phyloP scores from a whole-genome alignment of 2,113 vertebrate genomes.

The Arenaria interpres region DNA sequence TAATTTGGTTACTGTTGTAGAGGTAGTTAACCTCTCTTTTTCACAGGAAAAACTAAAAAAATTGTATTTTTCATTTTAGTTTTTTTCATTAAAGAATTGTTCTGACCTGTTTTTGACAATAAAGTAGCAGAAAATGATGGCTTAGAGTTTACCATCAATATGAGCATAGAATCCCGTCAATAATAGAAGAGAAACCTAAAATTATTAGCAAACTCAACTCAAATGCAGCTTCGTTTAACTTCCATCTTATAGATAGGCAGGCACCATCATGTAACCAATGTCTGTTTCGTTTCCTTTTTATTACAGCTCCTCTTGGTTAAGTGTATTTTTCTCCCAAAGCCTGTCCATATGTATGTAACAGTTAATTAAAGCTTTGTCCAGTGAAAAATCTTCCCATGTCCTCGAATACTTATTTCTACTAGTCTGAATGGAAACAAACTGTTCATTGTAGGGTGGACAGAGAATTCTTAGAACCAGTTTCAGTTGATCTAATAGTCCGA shows the following conservation, averaged over 20 bases:
- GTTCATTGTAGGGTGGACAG: constrained; percentile 60
- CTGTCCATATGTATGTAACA: background rate
- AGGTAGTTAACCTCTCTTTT: background rate
- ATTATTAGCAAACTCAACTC: background rate
- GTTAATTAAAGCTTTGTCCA: constrained; percentile 48
- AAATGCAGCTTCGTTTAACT: background rate
- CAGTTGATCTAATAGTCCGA: constrained; percentile 40
- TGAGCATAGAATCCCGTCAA: background rate
- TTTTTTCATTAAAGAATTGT: background rate
- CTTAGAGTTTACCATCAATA: background rate
- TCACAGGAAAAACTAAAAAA: background rate
- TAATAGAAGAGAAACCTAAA: background rate
- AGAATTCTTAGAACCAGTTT: constrained; percentile 55
- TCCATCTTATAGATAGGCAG: background rate
- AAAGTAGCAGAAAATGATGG: background rate
- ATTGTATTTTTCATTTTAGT: background rate
- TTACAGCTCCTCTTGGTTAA: background rate
- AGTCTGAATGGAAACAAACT: constrained; percentile 61
- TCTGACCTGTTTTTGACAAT: background rate
- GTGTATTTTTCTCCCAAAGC: background rate
- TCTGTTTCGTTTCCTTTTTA: background rate
- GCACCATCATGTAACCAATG: background rate
- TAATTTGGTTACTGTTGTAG: background rate
- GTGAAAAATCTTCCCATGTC: constrained; percentile 28
- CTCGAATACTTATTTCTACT: constrained; percentile 10